Evolutionary conservation across 2,888 invertebrate species (phyloP).

Genomic region (Drosophila kanekoi): DNA sequence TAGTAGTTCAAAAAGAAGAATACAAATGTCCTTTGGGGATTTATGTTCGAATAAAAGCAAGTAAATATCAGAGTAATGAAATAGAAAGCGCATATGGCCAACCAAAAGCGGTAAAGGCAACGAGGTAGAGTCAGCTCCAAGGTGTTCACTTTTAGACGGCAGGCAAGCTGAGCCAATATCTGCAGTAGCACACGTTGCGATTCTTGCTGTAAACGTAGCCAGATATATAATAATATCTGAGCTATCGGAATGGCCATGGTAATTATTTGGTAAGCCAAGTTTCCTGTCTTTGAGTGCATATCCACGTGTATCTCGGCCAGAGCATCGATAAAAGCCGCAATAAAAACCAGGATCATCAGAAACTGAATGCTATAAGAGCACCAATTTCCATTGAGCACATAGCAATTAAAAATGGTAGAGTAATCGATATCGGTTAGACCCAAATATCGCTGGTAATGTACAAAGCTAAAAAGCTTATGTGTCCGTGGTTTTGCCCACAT

Average conservation of each 20-base stretch:
- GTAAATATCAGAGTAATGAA: not conserved
- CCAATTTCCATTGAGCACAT: slow-evolving; percentile 21
- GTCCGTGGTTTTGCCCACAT: too few species aligned
- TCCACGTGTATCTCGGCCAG: not conserved
- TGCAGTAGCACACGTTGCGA: slow-evolving; percentile 24
- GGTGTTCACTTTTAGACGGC: slow-evolving; percentile 21
- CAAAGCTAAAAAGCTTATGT: too few species aligned
- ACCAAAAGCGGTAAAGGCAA: slow-evolving; percentile 31
- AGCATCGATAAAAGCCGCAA: not conserved
- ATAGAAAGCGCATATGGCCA: slow-evolving; percentile 2
- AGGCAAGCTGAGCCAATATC: slow-evolving; percentile 9
- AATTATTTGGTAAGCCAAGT: not conserved
- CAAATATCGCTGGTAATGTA: too few species aligned
- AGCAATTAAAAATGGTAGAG: not conserved
- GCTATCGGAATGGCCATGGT: not conserved
- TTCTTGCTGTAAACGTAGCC: slow-evolving; percentile 29
- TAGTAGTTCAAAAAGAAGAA: not conserved
- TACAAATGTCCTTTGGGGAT: not conserved
- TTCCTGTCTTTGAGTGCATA: slow-evolving; percentile 10
- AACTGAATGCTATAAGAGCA: slow-evolving; percentile 10
- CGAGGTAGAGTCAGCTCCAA: slow-evolving; percentile 5
- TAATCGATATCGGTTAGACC: too few species aligned
- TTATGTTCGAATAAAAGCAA: fast-evolving
- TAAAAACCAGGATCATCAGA: not conserved
- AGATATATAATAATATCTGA: slow-evolving; percentile 16